Evolutionary conservation across 35 echinoderm and acorn worm genomes (phyloP), one percentile per base, ranked within the genome.

Genomic region (Patiria miniata): DNA sequence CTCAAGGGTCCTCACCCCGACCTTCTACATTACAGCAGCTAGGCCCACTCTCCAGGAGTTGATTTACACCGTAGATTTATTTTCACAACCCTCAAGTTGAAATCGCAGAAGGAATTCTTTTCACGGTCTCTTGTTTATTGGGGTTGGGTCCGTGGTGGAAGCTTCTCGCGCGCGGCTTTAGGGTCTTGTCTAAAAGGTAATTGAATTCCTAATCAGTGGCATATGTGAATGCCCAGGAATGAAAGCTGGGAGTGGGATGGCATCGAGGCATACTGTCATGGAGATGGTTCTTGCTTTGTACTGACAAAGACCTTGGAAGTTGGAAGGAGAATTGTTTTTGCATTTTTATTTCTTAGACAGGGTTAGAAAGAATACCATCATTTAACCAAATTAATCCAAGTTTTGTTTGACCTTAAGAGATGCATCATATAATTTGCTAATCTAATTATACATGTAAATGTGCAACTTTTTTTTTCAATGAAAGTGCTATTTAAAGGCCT

Each of bases 81-180:
- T 73, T 73, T 73, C 65, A 73, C 26, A 73, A 36, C 65, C 65
- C 65, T 73, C 65, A 73, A 73, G 65, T 73, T 22, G 65, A 73
- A 73, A 32, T 73, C 29, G 65, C 65, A 73, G 26, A 26, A n/a
- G 21, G 2, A 10, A 26, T 73, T 30, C n/a, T 73, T 73, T 0
- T 73, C 42, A 6, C 42, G 21, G 30, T 4, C 10, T 30, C 29
- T 30, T 73, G 65, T 73, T 73, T 73, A 32, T 32, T 36, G 65
- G 65, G 65, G 26, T 32, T 26, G 26, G 65, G 1, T 73, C 2
- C 34, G 19, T 73, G 65, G 34, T 22, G 28, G 65, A 26, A 7
- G 34, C 18, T 32, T 73, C 19, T 10, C 19, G 22, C 15, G 1
- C 8, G 22, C 7, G 7, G 29, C 65, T 34, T 34, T 73, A 14